Evolutionary conservation across 1,140 invertebrate genomes (phyloP).

Genomic region (Ephestia elutella): DNA sequence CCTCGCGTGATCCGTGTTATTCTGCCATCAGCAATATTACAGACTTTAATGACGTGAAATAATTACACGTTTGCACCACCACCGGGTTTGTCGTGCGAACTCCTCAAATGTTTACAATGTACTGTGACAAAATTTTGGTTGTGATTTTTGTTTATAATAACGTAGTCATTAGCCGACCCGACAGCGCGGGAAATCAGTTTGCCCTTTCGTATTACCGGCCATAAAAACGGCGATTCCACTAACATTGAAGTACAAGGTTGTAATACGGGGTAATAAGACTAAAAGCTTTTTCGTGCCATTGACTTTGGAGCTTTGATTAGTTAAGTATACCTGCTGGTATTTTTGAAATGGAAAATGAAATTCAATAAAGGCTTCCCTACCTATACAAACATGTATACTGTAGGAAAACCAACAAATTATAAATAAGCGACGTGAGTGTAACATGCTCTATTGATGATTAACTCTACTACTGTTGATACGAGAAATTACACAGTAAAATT

Average conservation of each 20-base stretch:
- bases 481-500: no score
- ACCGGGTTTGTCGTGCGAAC: conserved; percentile 33
- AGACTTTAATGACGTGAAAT: conserved; percentile 7
- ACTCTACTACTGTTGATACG: no score
- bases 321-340: not conserved
- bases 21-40: conserved; percentile 1
- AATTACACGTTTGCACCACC: not conserved
- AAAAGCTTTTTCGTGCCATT: conserved; percentile 20
- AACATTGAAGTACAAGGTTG: conserved; percentile 13
- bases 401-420: no score
- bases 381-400: no score
- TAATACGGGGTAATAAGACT: conserved; percentile 14
- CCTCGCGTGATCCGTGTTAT: conserved; percentile 2
- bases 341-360: not conserved
- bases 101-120: conserved; percentile 34
- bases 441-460: no score
- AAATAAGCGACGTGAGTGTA: no score
- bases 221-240: conserved; percentile 12
- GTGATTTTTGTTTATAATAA: conserved; percentile 23
- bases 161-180: not conserved
- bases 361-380: not conserved
- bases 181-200: conserved; percentile 5
- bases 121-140: conserved; percentile 43
- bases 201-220: not conserved
- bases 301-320: conserved; percentile 6